Evolutionary conservation across 1,140 invertebrate species (phyloP), one percentile per base, ranked within the genome.

Genomic region (Sycobia sp.): DNA sequence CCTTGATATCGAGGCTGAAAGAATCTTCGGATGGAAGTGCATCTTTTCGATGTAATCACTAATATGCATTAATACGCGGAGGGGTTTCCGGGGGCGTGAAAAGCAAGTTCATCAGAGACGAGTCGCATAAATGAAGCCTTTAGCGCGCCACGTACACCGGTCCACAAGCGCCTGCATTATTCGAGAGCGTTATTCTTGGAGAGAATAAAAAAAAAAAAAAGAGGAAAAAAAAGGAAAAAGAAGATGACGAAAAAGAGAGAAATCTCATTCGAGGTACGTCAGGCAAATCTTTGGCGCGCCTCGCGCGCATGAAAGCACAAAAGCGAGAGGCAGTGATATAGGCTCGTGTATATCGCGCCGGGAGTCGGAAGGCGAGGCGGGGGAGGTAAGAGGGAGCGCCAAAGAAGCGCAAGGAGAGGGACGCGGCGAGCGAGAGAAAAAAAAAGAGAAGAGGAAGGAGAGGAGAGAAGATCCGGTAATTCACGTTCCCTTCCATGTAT

Each of bases 381-480:
- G 32, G n/a, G 16, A 32, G n/a, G 18, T n/a, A n/a, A n/a, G n/a
- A n/a, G 16, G 11, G n/a, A 41, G 36, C 34, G 13, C 0, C 34
- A n/a, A 20, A 47, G 18, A 23, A 41, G 55, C 20, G n/a, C 36
- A 13, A 22, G 46, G 20, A 32, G 58, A 55, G n/a, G n/a, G n/a
- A n/a, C 29, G 29, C 29, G 41, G n/a, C 5, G 44, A 43, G 54
- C 11, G 14, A 58, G 51, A 51, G 49, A 57, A 27, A 43, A 44
- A 67, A 61, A 56, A 63, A 58, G 67, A 68, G 62, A 68, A 44
- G 50, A 46, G 22, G 56, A 65, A 49, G 63, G 68, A 53, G 20
- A 44, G 7, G 16, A 36, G 58, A 69, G 65, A 69, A 69, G 62
- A 70, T 67, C 69, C 51, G 36, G 51, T 56, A 56, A 62, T 62